These are phyloP conservation scores for Eurytoma adleriae DNA, from an alignment of 2,888 invertebrate genomes.

Conservation along the genomic window DNA sequence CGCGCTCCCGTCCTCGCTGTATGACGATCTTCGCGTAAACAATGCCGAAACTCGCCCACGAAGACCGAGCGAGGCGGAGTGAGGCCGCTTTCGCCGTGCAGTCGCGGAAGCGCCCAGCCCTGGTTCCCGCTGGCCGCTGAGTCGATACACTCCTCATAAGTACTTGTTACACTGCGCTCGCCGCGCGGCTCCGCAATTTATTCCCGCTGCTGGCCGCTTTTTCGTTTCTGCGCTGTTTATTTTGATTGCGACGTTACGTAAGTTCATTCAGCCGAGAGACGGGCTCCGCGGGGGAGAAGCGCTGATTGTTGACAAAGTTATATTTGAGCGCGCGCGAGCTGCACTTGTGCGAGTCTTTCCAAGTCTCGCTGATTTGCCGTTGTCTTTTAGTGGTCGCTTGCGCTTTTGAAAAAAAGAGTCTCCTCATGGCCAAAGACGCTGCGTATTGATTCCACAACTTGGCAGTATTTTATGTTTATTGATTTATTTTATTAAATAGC, in stretches of 20 bases:
- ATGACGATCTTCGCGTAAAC: constrained; percentile 40
- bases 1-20: constrained; percentile 22
- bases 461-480: too few relatives aligned
- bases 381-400: too few relatives aligned
- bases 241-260: constrained; percentile 29
- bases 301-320: constrained; percentile 40
- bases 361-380: not conserved
- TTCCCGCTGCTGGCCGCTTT: constrained; percentile 7
- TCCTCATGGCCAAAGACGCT: too few relatives aligned
- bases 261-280: constrained; percentile 16
- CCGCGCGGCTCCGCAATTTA: too few relatives aligned
- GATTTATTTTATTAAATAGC: too few relatives aligned
- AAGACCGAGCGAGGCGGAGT: not conserved
- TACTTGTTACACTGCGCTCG: too few relatives aligned
- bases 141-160: too few relatives aligned
- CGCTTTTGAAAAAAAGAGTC: too few relatives aligned
- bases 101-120: not conserved
- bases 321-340: constrained; percentile 16
- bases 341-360: not conserved
- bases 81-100: constrained; percentile 8
- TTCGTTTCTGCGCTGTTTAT: constrained; percentile 5
- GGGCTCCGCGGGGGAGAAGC: not conserved
- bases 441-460: too few relatives aligned
- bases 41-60: constrained; percentile 47
- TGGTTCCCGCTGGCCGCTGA: not conserved